A percentile compares a stretch with the other conserved stretches of the same genome.
Conservation (phyloP, 2,888 invertebrate species). For the Acronicta aceris region DNA sequence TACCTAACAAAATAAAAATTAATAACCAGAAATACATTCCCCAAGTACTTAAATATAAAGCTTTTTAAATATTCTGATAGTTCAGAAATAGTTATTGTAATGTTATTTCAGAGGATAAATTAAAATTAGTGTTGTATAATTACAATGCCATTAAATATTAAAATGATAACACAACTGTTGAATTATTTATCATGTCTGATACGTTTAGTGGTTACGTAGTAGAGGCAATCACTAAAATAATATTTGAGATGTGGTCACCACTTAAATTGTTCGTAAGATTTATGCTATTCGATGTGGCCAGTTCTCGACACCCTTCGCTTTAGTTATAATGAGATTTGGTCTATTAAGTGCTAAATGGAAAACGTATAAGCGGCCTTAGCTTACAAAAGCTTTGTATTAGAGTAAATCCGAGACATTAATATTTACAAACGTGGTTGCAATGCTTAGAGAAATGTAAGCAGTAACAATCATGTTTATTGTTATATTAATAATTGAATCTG, state of each 20-base stretch:
- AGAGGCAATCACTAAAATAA: constrained; percentile 10
- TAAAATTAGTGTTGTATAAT: no score
- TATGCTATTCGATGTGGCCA: constrained; percentile 27
- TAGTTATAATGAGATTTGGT: constrained; percentile 42
- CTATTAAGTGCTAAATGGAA: constrained; percentile 43
- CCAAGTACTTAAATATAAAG: no score
- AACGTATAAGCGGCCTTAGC: constrained; percentile 22
- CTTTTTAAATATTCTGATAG: no score
- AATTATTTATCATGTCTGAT: no score
- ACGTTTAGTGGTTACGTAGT: background rate
- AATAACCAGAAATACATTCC: no score
- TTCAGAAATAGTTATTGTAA: no score
- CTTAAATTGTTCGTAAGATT: constrained; percentile 41
- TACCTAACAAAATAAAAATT: no score
- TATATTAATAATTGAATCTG: no score
- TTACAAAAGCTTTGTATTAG: constrained; percentile 28
- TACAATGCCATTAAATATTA: no score
- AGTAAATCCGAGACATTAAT: constrained; percentile 20
- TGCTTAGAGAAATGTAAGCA: background rate
- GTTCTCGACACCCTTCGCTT: constrained; percentile 14
- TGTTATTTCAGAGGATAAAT: no score
- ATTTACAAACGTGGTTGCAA: constrained; percentile 19
- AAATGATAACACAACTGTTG: no score
- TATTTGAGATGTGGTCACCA: constrained; percentile 16
- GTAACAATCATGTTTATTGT: no score